These are phyloP conservation scores for Caenorhabditis afra DNA, from an alignment of 2,888 invertebrate genomes.

Conservation along the genomic window DNA sequence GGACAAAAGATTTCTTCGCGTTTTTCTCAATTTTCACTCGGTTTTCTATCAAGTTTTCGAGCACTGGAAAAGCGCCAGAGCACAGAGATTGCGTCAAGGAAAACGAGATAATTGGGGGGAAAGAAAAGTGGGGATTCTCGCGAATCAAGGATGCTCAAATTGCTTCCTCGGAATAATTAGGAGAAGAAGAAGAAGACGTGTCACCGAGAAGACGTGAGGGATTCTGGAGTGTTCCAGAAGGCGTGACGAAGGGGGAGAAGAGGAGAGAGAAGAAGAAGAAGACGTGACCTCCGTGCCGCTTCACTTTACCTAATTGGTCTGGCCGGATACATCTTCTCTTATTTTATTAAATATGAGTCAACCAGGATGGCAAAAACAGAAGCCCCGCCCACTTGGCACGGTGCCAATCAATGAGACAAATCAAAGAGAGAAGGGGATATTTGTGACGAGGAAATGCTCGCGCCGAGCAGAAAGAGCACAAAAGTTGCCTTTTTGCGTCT, in stretches of 20 bases:
- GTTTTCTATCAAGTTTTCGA: background rate
- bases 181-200: background rate
- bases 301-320: no score
- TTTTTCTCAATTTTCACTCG: background rate
- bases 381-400: no score
- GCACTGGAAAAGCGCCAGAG: no score
- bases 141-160: background rate
- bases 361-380: background rate
- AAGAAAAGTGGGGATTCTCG: background rate
- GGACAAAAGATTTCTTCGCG: background rate
- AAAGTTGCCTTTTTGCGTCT: constrained; percentile 4
- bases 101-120: background rate
- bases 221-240: background rate
- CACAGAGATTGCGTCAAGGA: no score
- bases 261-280: background rate
- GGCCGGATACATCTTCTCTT: no score
- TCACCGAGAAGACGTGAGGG: no score
- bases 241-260: background rate
- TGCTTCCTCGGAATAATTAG: background rate
- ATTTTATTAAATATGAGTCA: no score
- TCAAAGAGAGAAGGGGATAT: background rate
- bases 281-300: background rate
- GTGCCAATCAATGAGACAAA: background rate
- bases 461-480: background rate
- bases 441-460: background rate